Evolutionary conservation across 2,113 vertebrate genomes (phyloP), one percentile per base, ranked within the genome.

Genomic region (Malurus alboscapulatus): DNA sequence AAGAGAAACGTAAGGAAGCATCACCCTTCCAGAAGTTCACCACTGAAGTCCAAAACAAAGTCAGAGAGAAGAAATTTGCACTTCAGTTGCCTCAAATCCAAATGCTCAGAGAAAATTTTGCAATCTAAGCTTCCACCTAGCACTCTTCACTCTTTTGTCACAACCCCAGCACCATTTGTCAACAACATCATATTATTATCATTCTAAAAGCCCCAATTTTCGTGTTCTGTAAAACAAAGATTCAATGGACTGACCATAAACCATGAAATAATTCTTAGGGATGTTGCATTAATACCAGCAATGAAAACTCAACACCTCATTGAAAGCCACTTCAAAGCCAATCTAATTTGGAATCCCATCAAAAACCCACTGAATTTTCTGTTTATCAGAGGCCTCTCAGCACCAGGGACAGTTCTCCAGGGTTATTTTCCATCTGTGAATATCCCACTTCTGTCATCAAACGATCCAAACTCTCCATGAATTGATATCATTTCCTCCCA

Each of bases 121-220:
- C 55, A 30, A 18, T 50, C 27, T 25, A 29, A 79, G 27, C 17
- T 69, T 58, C 47, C 9, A 45, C 47, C 38, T 9, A 19, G 13
- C 1, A 51, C 34, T 17, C 7, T 16, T 25, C 36, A 69, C 14
- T 45, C 20, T 47, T n/a, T 3, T 20, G 62, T 22, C 44, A 50
- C 24, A 50, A 80, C 38, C 21, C 29, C 59, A 61, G 29, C n/a
- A 83, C 1, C 12, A 12, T 32, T 74, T 61, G 8, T 20, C 34
- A 71, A 7, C 48, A 25, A 5, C 3, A 45, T 3, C 38, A 4
- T 0, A 47, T 25, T 36, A n/a, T 7, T 7, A 14, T 5, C 6
- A 38, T 74, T 87, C 65, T 14, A 2, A 59, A 59, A 69, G 38
- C 51, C 55, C 32, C 14, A 36, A 13, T 8, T 51, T 32, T 62